A percentile compares a stretch with the other conserved stretches of the same genome.
Evolutionary conservation across 1,140 invertebrate species (phyloP).

Genomic region (Anastrepha obliqua): DNA sequence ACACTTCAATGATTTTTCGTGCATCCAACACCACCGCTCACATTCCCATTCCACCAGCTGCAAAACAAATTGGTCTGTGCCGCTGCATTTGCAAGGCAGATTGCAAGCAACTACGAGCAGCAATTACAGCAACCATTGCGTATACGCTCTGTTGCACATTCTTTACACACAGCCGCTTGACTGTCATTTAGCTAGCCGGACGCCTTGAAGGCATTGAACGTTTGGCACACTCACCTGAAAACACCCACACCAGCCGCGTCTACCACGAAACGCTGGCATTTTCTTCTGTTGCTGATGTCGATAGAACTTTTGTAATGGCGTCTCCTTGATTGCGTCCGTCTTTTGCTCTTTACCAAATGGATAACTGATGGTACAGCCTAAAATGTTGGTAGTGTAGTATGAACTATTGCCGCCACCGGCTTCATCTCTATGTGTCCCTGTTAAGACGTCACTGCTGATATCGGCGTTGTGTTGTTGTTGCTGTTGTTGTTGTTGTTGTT

Average conservation of each 20-base stretch:
- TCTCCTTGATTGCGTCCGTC: slow-evolving; percentile 61
- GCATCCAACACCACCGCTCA: too few species aligned
- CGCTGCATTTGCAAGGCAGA: background rate
- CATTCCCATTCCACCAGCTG: too few species aligned
- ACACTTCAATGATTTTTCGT: slow-evolving; percentile 17
- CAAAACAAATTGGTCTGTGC: background rate
- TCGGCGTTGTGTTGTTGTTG: slow-evolving; percentile 30
- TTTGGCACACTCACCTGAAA: slow-evolving; percentile 75
- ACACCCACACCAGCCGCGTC: slow-evolving; percentile 79
- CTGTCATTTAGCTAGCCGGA: background rate
- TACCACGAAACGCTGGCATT: slow-evolving; percentile 78
- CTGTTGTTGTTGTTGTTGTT: slow-evolving; percentile 60
- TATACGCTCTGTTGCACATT: slow-evolving; percentile 30
- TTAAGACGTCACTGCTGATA: slow-evolving; percentile 31
- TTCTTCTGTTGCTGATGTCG: slow-evolving; percentile 72
- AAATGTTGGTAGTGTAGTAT: slow-evolving; percentile 71
- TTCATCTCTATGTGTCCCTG: slow-evolving; percentile 59
- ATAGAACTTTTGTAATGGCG: slow-evolving; percentile 72
- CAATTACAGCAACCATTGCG: slow-evolving; percentile 21
- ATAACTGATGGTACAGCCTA: slow-evolving; percentile 64
- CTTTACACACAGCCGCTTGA: background rate
- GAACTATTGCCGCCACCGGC: slow-evolving; percentile 62
- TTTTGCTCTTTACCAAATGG: slow-evolving; percentile 70
- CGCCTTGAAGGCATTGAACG: slow-evolving; percentile 1
- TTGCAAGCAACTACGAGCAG: background rate